These are phyloP conservation scores for Rhadinocentrus ornatus DNA, from an alignment of 2,797 vertebrate species.

Conservation along the genomic window DNA sequence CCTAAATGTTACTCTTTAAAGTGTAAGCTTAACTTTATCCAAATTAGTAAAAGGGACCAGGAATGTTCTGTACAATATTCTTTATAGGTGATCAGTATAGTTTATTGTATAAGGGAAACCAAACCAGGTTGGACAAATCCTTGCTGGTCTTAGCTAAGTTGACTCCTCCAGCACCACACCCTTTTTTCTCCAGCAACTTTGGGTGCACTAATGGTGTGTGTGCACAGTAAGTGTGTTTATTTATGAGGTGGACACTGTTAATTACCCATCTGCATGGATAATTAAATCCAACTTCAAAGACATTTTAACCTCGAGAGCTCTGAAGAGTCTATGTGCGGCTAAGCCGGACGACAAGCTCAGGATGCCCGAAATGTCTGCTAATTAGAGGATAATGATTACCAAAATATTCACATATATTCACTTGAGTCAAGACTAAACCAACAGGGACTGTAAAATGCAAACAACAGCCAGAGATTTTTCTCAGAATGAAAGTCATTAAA, in stretches of 20 bases:
- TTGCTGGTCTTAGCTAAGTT: background rate
- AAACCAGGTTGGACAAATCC: background rate
- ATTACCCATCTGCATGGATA: slow-evolving; percentile 67
- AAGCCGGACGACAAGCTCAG: slow-evolving; percentile 59
- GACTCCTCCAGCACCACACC: background rate
- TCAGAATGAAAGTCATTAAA: background rate
- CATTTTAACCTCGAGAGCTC: slow-evolving; percentile 53
- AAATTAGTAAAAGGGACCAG: background rate
- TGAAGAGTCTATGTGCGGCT: slow-evolving; percentile 57
- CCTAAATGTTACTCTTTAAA: too few relatives aligned
- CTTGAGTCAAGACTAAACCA: background rate
- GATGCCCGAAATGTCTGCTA: slow-evolving; percentile 49
- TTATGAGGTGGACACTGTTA: slow-evolving; percentile 73
- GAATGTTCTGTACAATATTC: background rate
- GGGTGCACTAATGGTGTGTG: slow-evolving; percentile 7
- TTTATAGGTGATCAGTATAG: too few relatives aligned
- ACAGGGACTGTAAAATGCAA: background rate
- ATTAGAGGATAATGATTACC: slow-evolving; percentile 75
- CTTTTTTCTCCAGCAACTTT: background rate
- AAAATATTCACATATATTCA: slow-evolving; percentile 13
- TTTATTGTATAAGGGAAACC: too few relatives aligned
- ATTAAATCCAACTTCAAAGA: slow-evolving; percentile 85
- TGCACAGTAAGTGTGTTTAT: slow-evolving; percentile 63
- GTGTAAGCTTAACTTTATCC: too few relatives aligned
- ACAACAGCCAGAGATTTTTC: background rate